Conservation (phyloP, 1,140 invertebrate species). For the Popillia japonica region DNA sequence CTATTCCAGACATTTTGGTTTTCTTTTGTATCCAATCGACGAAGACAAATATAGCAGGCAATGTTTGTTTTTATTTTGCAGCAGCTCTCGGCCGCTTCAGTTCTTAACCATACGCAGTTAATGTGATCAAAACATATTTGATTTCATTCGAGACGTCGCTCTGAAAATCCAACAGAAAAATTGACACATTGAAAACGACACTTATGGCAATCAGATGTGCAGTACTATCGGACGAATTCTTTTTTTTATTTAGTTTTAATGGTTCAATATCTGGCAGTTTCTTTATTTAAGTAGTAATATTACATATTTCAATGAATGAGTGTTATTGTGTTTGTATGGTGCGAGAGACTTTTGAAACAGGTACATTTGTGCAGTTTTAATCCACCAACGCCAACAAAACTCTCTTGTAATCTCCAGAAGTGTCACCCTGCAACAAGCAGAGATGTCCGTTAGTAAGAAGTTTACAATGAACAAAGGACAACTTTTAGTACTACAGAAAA, state of each 20-base stretch:
- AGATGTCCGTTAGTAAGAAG: constrained; percentile 37
- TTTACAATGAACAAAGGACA: background rate
- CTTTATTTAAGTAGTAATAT: constrained; percentile 14
- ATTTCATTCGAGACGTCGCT: constrained; percentile 54
- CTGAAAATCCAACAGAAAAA: constrained; percentile 48
- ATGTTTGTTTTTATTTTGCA: background rate
- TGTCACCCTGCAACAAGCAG: constrained; percentile 78
- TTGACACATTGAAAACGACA: constrained; percentile 33
- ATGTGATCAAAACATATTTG: constrained; percentile 56
- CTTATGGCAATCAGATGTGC: constrained; percentile 26
- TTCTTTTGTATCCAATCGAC: background rate
- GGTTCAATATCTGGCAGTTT: constrained; percentile 36
- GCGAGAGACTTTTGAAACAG: constrained; percentile 33
- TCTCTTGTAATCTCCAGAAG: constrained; percentile 91
- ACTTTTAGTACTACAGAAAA: background rate
- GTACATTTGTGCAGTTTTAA: constrained; percentile 61
- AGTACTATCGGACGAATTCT: constrained; percentile 13
- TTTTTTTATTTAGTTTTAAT: constrained; percentile 10
- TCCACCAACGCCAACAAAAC: constrained; percentile 83
- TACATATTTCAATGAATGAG: constrained; percentile 32
- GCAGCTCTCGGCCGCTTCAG: background rate
- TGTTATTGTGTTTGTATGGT: constrained; percentile 34
- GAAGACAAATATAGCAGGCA: constrained; percentile 19
- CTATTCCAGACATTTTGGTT: constrained; percentile 26
- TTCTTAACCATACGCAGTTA: constrained; percentile 54